Evolutionary conservation across 2,113 vertebrate genomes (phyloP).

Genomic region (Tetraodon nigroviridis): DNA sequence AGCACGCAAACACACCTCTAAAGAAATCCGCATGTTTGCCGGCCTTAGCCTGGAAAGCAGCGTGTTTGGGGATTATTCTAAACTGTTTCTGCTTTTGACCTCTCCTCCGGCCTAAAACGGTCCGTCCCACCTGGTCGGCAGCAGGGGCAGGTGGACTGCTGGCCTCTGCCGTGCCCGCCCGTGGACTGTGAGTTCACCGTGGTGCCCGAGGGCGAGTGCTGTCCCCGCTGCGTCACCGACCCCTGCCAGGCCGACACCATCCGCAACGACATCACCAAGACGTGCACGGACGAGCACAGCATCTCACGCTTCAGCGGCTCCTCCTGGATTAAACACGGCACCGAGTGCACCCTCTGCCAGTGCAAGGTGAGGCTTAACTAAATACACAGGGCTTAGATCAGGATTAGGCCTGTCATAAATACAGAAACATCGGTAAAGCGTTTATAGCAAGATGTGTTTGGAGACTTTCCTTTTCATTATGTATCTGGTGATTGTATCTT

Average conservation of each 20-base stretch:
- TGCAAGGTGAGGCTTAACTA: constrained; percentile 77
- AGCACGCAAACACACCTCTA: constrained; percentile 49
- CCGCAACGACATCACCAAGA: constrained; percentile 95
- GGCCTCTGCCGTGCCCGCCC: constrained; percentile 89
- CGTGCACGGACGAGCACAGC: constrained; percentile 90
- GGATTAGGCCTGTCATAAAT: neutral
- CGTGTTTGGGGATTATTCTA: constrained; percentile 12
- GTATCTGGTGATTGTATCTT: too few species aligned
- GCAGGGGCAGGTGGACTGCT: constrained; percentile 97
- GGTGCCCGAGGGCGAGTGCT: constrained; percentile 91
- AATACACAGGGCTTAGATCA: too few species aligned
- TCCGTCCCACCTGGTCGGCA: constrained; percentile 49
- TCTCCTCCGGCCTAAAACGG: constrained; percentile 7
- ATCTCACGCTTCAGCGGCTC: constrained; percentile 92
- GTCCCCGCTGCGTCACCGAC: constrained; percentile 86
- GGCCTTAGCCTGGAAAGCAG: constrained; percentile 23
- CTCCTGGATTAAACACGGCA: constrained; percentile 96
- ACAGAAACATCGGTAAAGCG: neutral
- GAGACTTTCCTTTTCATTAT: too few species aligned
- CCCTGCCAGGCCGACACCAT: constrained; percentile 92
- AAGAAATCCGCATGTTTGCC: constrained; percentile 44
- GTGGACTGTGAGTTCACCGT: constrained; percentile 90
- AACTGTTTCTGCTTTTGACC: neutral
- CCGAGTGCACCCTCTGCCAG: constrained; percentile 94
- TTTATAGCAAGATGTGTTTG: neutral